phyloP scores from a whole-genome alignment of 2,888 invertebrate genomes.

The Ormyrus nitidulus region DNA sequence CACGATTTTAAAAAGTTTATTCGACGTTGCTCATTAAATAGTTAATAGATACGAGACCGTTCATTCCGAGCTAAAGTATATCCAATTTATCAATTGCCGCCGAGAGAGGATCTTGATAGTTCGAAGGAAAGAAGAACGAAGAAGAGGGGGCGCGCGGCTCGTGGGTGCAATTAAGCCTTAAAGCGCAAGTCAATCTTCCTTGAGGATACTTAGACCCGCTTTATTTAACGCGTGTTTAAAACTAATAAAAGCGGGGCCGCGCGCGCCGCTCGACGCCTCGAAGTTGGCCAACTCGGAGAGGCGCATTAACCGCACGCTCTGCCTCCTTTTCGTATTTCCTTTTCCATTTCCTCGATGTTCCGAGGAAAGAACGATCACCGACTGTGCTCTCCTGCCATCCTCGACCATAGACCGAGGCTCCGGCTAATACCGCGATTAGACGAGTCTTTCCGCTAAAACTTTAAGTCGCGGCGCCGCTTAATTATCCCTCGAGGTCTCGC shows the following conservation, averaged over 20 bases:
- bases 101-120: background rate
- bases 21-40: too few relatives aligned
- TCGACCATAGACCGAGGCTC: background rate
- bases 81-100: too few relatives aligned
- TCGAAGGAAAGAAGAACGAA: background rate
- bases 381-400: background rate
- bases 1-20: too few relatives aligned
- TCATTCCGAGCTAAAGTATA: too few relatives aligned
- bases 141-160: constrained; percentile 47
- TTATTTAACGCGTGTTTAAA: constrained; percentile 75
- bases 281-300: constrained; percentile 62
- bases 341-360: constrained; percentile 19
- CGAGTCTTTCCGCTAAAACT: constrained; percentile 59
- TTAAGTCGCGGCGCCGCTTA: constrained; percentile 59
- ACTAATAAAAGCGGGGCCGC: constrained; percentile 69
- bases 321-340: constrained; percentile 12
- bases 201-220: constrained; percentile 68
- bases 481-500: constrained; percentile 55
- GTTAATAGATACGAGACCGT: too few relatives aligned
- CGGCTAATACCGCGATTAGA: constrained; percentile 60
- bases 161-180: constrained; percentile 66
- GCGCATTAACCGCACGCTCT: constrained; percentile 61
- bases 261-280: background rate
- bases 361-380: constrained; percentile 15
- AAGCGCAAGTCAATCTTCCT: constrained; percentile 68